Evolutionary conservation across 2,797 vertebrate genomes (phyloP).

Genomic region (Notolabrus celidotus): DNA sequence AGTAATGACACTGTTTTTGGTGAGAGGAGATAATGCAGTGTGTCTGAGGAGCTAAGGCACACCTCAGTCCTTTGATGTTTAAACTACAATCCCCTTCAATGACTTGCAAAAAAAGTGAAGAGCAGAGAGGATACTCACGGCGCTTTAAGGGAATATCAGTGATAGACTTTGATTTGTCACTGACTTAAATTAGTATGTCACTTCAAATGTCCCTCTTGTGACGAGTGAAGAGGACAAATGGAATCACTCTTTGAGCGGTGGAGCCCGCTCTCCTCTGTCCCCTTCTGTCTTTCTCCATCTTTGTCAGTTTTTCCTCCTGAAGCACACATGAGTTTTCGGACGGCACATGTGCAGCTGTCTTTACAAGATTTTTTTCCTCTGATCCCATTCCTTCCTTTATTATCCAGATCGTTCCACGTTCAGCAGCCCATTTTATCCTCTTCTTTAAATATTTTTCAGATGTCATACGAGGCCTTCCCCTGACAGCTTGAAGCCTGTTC

Average conservation of each 20-base stretch:
- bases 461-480: conserved; percentile 13
- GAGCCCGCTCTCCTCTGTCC: conserved; percentile 13
- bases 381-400: conserved; percentile 46
- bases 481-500: neutral
- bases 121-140: conserved; percentile 17
- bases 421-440: conserved; percentile 26
- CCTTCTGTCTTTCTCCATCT: conserved; percentile 14
- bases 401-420: conserved; percentile 35
- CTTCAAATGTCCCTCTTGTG: conserved; percentile 68
- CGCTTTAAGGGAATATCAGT: conserved; percentile 52
- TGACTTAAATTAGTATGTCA: conserved; percentile 70
- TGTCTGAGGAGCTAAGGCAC: conserved; percentile 35
- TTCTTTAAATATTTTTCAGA: conserved; percentile 34
- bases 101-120: conserved; percentile 60
- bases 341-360: conserved; percentile 49
- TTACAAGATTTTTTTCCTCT: conserved; percentile 40
- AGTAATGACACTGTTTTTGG: conserved; percentile 60
- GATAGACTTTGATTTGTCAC: conserved; percentile 69
- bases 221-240: conserved; percentile 63
- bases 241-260: conserved; percentile 42
- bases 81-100: conserved; percentile 49
- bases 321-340: conserved; percentile 28
- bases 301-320: conserved; percentile 57
- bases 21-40: conserved; percentile 28
- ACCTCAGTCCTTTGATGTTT: conserved; percentile 63